These are phyloP conservation scores for Chamaetylas fuelleborni DNA, from an alignment of 2,113 vertebrate species.

Conservation along the genomic window DNA sequence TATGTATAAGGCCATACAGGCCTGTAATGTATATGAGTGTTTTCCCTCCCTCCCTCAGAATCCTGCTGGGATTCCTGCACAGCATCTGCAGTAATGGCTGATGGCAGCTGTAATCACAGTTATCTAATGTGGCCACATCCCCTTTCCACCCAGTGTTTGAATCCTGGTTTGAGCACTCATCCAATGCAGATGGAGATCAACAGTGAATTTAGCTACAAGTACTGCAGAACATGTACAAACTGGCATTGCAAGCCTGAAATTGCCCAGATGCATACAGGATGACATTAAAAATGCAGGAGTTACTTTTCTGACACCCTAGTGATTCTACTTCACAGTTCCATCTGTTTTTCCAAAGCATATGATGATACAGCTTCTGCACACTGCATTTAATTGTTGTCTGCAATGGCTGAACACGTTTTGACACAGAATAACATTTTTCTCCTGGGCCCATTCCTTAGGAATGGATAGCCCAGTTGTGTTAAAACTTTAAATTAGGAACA, in stretches of 20 bases:
- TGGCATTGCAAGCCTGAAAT: neutral
- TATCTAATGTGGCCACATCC: neutral
- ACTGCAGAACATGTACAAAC: neutral
- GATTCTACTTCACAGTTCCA: neutral
- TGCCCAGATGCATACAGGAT: neutral
- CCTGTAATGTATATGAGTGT: neutral
- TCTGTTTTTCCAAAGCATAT: neutral
- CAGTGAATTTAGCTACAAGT: neutral
- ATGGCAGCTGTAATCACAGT: neutral
- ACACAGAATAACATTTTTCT: conserved; percentile 9
- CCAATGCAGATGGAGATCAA: neutral
- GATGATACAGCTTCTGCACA: neutral
- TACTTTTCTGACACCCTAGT: neutral
- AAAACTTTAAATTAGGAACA: conserved; percentile 18
- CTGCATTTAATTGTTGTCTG: neutral
- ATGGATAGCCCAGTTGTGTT: neutral
- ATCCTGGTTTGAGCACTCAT: neutral
- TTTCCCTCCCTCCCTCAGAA: neutral
- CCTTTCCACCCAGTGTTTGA: neutral
- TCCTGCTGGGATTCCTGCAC: neutral
- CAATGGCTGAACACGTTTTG: neutral
- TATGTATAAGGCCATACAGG: neutral
- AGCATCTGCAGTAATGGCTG: neutral
- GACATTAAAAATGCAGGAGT: neutral
- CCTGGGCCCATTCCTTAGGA: neutral